Conservation (phyloP, 2,797 vertebrate species). For the Amniataba percoides region DNA sequence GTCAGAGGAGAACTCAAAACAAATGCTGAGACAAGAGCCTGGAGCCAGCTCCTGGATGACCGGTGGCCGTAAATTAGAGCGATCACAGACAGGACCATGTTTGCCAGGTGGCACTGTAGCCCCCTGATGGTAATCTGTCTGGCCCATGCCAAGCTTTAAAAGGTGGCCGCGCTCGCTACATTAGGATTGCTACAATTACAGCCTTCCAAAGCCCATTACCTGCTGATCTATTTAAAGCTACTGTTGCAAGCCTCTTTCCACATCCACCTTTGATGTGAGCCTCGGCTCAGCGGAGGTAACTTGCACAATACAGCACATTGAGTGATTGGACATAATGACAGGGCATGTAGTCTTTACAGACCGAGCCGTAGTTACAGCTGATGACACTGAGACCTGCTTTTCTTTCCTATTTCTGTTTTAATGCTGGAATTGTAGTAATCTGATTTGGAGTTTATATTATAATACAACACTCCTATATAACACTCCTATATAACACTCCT, state of each 20-base stretch:
- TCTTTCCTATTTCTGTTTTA: neutral
- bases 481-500: too few relatives aligned
- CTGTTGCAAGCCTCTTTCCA: conserved; percentile 64
- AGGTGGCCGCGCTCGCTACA: conserved; percentile 55
- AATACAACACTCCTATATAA: too few relatives aligned
- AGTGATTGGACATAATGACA: conserved; percentile 48
- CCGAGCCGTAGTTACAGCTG: conserved; percentile 4
- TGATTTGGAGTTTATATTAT: neutral
- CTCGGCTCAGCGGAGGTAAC: conserved; percentile 44
- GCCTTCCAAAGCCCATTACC: conserved; percentile 78
- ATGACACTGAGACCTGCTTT: neutral
- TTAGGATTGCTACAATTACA: conserved; percentile 71
- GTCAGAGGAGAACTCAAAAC: conserved; percentile 46
- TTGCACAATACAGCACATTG: conserved; percentile 28
- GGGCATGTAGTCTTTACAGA: neutral
- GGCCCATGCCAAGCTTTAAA: conserved; percentile 67
- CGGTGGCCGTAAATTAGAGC: conserved; percentile 61
- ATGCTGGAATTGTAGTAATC: neutral
- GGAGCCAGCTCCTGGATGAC: conserved; percentile 41
- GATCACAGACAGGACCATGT: conserved; percentile 62
- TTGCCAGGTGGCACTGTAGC: conserved; percentile 70
- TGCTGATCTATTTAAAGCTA: conserved; percentile 78
- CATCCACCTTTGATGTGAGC: conserved; percentile 60
- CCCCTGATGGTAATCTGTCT: conserved; percentile 73
- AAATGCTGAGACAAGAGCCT: conserved; percentile 37